A percentile compares a stretch with the other conserved stretches of the same genome.
Conservation (phyloP, 2,797 vertebrate genomes). For the Alosa sapidissima region DNA sequence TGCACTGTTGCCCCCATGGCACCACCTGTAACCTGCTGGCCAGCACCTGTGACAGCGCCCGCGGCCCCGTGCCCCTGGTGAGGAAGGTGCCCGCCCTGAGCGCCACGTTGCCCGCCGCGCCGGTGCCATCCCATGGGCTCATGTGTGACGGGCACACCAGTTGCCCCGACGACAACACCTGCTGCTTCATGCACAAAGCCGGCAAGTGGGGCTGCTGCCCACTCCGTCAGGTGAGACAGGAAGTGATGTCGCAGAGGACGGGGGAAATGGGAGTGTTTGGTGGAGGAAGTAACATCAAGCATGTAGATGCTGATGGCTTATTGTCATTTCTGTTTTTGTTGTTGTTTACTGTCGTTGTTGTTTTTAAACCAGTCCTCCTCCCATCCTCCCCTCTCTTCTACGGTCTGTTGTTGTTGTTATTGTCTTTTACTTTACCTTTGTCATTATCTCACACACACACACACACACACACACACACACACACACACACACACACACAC, state of each 20-base stretch:
- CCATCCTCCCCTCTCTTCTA: neutral
- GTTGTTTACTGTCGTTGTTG: neutral
- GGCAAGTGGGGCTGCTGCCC: slow-evolving; percentile 77
- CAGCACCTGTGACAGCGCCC: slow-evolving; percentile 60
- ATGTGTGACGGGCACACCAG: slow-evolving; percentile 67
- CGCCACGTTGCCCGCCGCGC: neutral
- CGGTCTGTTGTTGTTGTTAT: too few species aligned
- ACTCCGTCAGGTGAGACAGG: slow-evolving; percentile 64
- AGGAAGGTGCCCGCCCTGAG: slow-evolving; percentile 56
- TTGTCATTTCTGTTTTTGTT: neutral
- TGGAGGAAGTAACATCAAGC: too few species aligned
- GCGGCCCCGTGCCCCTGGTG: slow-evolving; percentile 62
- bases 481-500: too few species aligned
- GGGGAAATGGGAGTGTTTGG: too few species aligned
- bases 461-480: too few species aligned
- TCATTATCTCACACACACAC: too few species aligned
- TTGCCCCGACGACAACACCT: slow-evolving; percentile 73
- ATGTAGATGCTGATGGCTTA: neutral
- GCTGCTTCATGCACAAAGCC: slow-evolving; percentile 70
- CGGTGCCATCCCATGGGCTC: slow-evolving; percentile 23
- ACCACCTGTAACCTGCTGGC: slow-evolving; percentile 65
- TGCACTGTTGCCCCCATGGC: slow-evolving; percentile 77
- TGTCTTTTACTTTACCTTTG: too few species aligned
- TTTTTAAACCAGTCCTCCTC: neutral
- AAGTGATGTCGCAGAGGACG: neutral